phyloP scores from a whole-genome alignment of 1,140 invertebrate species.

The Drosophila kurseongensis region DNA sequence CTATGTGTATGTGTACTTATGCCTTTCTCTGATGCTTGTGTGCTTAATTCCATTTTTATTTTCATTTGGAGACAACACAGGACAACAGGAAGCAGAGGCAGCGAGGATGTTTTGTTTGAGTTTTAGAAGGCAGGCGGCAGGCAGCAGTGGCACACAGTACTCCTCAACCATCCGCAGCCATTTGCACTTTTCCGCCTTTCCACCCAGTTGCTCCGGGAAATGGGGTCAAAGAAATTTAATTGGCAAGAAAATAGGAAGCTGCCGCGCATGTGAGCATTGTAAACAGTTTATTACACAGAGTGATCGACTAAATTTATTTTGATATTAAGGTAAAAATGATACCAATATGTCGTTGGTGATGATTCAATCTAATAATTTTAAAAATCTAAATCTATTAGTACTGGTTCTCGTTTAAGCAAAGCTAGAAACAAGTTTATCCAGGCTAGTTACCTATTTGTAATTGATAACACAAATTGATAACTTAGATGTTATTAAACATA shows the following conservation, averaged over 20 bases:
- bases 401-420: too few relatives aligned
- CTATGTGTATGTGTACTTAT: constrained; percentile 19
- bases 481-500: too few relatives aligned
- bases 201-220: constrained; percentile 35
- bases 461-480: too few relatives aligned
- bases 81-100: constrained; percentile 8
- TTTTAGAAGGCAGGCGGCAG: constrained; percentile 34
- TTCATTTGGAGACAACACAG: constrained; percentile 58
- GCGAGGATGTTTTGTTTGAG: constrained; percentile 52
- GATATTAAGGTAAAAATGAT: too few relatives aligned
- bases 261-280: background rate
- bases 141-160: constrained; percentile 27
- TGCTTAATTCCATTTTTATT: constrained; percentile 78
- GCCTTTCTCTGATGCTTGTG: constrained; percentile 33
- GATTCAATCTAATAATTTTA: too few relatives aligned
- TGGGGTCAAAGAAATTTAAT: constrained; percentile 60
- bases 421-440: too few relatives aligned
- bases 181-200: constrained; percentile 15
- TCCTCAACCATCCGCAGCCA: constrained; percentile 1
- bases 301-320: background rate
- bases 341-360: too few relatives aligned
- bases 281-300: too few relatives aligned
- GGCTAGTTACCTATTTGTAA: too few relatives aligned
- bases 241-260: constrained; percentile 14
- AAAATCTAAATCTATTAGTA: too few relatives aligned